Evolutionary conservation across 1,140 invertebrate genomes (phyloP), one percentile per base, ranked within the genome.

Genomic region (Drosophila auraria): DNA sequence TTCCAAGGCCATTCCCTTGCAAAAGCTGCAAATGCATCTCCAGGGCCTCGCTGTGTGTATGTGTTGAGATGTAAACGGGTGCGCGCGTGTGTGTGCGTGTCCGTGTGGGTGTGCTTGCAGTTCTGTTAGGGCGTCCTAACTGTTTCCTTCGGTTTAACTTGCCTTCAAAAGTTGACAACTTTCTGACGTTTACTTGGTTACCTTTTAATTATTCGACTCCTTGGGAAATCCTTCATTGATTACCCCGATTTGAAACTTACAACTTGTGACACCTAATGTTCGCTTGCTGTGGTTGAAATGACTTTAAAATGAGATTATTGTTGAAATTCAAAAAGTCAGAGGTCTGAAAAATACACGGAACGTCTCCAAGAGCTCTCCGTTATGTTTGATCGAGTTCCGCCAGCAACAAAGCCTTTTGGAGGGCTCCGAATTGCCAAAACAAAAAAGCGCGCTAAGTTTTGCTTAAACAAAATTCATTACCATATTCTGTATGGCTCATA

Each of bases 21-120:
- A 36, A 56, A 47, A 60, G 58, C 20, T 27, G 44, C 53, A 51
- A 72, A 20, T 72, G 70, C 68, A 73, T 73, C 51, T 72, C n/a
- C 47, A 23, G 30, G 51, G 47, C 63, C 47, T 27, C 8, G n/a
- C 17, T 27, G 44, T 30, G 56, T 30, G 62, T 20, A 23, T 40
- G 51, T 42, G 27, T 14, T 33, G n/a, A 33, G 40, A 27, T 56
- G 25, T 27, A 20, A 40, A n/a, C 25, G 23, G 5, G 27, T 23
- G 50, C 4, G 30, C 36, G 36, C 9, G 58, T 5, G 38, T 40
- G 15, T 45, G 49, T 20, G 38, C 60, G 53, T 44, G 68, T 33
- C 27, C 17, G 69, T 12, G 36, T 57, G 27, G 42, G 27, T 38
- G 56, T 30, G 53, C 25, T 58, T 45, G 69, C 53, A 49, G 36